phyloP scores from a whole-genome alignment of 2,888 invertebrate genomes.

The Octonoba sinensis region DNA sequence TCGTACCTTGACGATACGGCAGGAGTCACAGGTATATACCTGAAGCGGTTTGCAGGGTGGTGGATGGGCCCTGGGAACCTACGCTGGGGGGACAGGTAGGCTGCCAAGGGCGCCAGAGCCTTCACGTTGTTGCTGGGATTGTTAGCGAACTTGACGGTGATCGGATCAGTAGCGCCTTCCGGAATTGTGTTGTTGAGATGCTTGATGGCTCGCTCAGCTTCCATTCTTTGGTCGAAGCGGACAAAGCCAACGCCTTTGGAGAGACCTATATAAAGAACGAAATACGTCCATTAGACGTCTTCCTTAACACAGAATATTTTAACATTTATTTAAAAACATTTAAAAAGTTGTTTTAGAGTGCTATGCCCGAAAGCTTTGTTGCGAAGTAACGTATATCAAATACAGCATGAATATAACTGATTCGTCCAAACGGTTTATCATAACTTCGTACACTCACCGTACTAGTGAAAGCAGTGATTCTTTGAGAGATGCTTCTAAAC shows the following conservation, averaged over 20 bases:
- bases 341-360: neutral
- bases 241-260: slow-evolving; percentile 95
- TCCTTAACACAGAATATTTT: neutral
- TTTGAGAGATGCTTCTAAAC: too few relatives aligned
- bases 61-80: slow-evolving; percentile 84
- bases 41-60: slow-evolving; percentile 84
- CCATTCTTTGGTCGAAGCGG: slow-evolving; percentile 89
- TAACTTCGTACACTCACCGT: too few relatives aligned
- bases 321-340: neutral
- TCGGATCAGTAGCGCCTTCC: slow-evolving; percentile 88
- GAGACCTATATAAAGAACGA: slow-evolving; percentile 75
- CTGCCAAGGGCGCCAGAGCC: slow-evolving; percentile 82
- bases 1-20: slow-evolving; percentile 75
- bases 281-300: neutral
- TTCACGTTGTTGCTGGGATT: slow-evolving; percentile 89
- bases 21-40: slow-evolving; percentile 75
- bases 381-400: too few relatives aligned
- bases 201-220: slow-evolving; percentile 91
- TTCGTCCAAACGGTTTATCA: too few relatives aligned
- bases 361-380: neutral
- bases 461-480: too few relatives aligned
- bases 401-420: too few relatives aligned
- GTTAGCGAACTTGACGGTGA: slow-evolving; percentile 94
- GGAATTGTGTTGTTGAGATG: slow-evolving; percentile 90
- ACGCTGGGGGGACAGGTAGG: slow-evolving; percentile 79